Conservation (phyloP, 1,140 invertebrate species). For the Drosophila watanabei region DNA sequence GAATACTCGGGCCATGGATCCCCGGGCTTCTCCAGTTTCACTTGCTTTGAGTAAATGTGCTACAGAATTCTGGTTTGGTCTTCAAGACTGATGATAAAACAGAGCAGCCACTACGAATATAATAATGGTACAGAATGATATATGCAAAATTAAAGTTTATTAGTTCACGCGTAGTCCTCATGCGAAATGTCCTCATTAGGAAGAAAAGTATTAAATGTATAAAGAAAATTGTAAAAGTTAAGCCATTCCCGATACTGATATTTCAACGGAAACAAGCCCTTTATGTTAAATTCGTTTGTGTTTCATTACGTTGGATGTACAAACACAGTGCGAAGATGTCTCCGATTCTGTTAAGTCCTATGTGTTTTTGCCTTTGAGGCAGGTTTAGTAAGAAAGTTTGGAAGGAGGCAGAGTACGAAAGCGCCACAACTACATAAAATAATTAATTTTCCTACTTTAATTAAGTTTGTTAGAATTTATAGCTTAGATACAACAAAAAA, state of each 20-base stretch:
- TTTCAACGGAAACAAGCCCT: conserved; percentile 38
- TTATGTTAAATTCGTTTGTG: conserved; percentile 20
- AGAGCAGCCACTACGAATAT: conserved; percentile 66
- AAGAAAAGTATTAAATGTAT: conserved; percentile 56
- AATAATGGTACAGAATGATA: conserved; percentile 51
- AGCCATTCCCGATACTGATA: conserved; percentile 77
- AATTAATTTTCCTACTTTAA: conserved; percentile 75
- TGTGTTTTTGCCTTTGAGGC: conserved; percentile 68
- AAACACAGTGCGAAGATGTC: conserved; percentile 29
- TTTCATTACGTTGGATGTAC: conserved; percentile 40
- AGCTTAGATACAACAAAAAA: conserved; percentile 69
- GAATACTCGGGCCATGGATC: not conserved
- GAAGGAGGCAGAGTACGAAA: conserved; percentile 27
- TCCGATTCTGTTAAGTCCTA: conserved; percentile 29
- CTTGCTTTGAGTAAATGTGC: conserved; percentile 40
- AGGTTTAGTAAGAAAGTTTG: conserved; percentile 14
- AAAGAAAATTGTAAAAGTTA: conserved; percentile 66
- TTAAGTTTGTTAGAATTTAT: conserved; percentile 81
- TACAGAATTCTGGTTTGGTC: conserved; percentile 63
- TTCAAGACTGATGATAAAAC: conserved; percentile 77
- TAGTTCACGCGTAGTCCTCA: conserved; percentile 24
- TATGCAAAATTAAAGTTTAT: conserved; percentile 37
- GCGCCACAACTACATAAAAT: conserved; percentile 75
- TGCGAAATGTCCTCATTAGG: conserved; percentile 25
- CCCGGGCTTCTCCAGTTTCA: conserved; percentile 18